These are phyloP conservation scores for Cloeon dipterum DNA, from an alignment of 2,888 invertebrate genomes.

Conservation along the genomic window DNA sequence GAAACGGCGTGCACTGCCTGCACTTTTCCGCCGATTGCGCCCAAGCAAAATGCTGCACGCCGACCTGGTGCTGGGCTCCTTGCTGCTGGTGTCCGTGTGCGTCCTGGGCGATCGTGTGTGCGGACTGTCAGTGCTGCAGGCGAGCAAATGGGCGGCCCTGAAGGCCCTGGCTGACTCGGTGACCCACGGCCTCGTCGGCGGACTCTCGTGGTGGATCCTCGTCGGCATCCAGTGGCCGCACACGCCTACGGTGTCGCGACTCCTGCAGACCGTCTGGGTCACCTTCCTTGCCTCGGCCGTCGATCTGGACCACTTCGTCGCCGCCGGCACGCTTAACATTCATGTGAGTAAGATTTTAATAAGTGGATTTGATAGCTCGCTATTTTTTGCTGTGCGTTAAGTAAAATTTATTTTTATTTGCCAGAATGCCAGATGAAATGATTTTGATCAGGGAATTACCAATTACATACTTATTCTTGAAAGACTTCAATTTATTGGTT, in stretches of 20 bases:
- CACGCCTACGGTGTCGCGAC: not conserved
- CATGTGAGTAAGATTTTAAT: not conserved
- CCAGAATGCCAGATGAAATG: too few relatives aligned
- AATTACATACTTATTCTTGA: too few relatives aligned
- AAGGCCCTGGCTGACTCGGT: not conserved
- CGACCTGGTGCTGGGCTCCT: not conserved
- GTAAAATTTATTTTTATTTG: not conserved
- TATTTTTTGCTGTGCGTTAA: not conserved
- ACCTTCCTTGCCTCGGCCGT: not conserved
- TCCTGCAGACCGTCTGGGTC: not conserved
- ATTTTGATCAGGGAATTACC: too few relatives aligned
- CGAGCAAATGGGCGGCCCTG: not conserved
- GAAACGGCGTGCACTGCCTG: too few relatives aligned
- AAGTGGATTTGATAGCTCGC: too few relatives aligned
- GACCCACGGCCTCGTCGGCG: not conserved
- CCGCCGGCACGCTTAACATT: not conserved
- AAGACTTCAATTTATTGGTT: too few relatives aligned
- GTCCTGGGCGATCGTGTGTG: not conserved
- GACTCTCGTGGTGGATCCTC: not conserved
- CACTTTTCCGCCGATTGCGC: too few relatives aligned
- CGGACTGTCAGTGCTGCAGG: not conserved
- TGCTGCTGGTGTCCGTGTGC: not conserved
- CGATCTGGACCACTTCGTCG: not conserved
- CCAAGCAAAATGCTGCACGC: too few relatives aligned
- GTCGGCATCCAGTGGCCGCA: not conserved